Conservation (phyloP, 2,888 invertebrate genomes). For the Scrobipalpa costella region DNA sequence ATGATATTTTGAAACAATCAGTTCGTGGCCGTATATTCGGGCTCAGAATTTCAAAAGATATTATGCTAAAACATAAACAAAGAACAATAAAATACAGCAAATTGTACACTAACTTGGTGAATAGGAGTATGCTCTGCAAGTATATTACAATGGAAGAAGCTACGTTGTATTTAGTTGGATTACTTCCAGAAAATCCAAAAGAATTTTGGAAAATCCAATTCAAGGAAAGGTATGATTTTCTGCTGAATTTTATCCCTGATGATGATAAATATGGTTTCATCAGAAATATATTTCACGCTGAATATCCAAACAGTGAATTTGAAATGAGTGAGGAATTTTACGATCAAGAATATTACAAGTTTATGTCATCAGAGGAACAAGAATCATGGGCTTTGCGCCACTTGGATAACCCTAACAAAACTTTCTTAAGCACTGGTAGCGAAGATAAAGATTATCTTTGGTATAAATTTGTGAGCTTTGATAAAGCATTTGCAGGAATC, state of each 20-base stretch:
- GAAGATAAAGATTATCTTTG: constrained; percentile 41
- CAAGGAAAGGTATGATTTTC: constrained; percentile 32
- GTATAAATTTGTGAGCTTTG: constrained; percentile 56
- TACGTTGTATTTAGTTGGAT: constrained; percentile 36
- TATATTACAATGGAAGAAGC: constrained; percentile 47
- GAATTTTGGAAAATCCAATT: constrained; percentile 40
- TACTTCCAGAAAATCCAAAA: constrained; percentile 35
- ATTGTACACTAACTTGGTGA: constrained; percentile 47
- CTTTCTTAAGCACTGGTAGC: constrained; percentile 35
- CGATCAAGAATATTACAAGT: constrained; percentile 33
- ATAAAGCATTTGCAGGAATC: constrained; percentile 49
- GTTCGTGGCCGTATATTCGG: constrained; percentile 34
- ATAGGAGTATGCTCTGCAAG: constrained; percentile 41
- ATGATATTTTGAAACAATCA: not conserved
- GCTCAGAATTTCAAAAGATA: constrained; percentile 43
- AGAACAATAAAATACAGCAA: constrained; percentile 47
- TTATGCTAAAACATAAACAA: constrained; percentile 50
- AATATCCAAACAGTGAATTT: constrained; percentile 40
- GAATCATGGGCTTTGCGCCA: constrained; percentile 44
- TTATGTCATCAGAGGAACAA: constrained; percentile 38
- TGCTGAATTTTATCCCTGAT: constrained; percentile 39
- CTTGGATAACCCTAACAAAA: constrained; percentile 41
- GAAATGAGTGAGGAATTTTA: constrained; percentile 42
- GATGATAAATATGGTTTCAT: constrained; percentile 38
- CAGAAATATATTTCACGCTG: constrained; percentile 36